A percentile compares a stretch with the other conserved stretches of the same genome.
Evolutionary conservation across 2,797 vertebrate species (phyloP).

Genomic region (Mionectes olivaceus): DNA sequence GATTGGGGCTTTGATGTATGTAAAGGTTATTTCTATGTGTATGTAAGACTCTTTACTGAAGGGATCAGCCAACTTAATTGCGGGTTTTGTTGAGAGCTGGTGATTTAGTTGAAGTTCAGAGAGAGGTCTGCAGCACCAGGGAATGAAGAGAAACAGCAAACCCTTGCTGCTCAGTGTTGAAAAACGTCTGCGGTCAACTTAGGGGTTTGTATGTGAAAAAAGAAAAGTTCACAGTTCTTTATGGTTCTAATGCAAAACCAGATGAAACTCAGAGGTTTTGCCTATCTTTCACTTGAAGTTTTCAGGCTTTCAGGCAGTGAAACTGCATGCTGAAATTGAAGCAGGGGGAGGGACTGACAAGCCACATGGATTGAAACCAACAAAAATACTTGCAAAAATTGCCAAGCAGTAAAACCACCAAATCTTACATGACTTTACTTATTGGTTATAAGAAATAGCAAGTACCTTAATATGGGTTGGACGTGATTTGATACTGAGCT

Average conservation of each 20-base stretch:
- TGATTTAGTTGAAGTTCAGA: conserved; percentile 58
- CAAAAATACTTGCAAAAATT: not conserved
- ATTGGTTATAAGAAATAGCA: not conserved
- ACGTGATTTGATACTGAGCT: not conserved
- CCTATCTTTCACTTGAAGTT: not conserved
- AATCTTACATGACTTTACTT: not conserved
- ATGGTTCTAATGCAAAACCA: not conserved
- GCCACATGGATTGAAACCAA: not conserved
- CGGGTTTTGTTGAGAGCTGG: conserved; percentile 50
- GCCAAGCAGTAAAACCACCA: conserved; percentile 4
- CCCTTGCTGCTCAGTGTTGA: not conserved
- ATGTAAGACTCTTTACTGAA: conserved; percentile 19
- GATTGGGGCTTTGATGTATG: conserved; percentile 41
- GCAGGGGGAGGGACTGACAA: not conserved
- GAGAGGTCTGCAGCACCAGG: conserved; percentile 3
- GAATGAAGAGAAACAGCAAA: conserved; percentile 31
- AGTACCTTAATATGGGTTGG: not conserved
- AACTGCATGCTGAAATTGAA: conserved; percentile 16
- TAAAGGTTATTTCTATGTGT: conserved; percentile 54
- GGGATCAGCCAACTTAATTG: conserved; percentile 54
- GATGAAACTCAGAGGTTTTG: not conserved
- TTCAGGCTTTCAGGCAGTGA: not conserved
- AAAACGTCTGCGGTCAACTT: not conserved
- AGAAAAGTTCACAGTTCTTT: not conserved
- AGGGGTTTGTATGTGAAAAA: not conserved